Base-by-base conservation (phyloP, 2,888 invertebrate genomes). In the Hipparchia semele region DNA sequence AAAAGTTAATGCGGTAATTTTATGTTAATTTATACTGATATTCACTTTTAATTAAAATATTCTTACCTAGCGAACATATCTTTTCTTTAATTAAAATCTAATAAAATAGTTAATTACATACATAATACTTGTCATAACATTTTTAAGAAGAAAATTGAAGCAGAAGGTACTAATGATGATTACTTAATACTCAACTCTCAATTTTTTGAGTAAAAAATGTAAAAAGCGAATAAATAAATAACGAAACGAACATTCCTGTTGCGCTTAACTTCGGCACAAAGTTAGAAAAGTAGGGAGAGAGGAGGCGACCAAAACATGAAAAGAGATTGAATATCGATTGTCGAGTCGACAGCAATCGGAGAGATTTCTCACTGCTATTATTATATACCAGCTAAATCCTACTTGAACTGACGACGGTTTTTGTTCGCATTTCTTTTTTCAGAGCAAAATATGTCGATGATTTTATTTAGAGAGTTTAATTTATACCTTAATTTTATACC, bases 291-390 rank as follows among this genome's bases (percentile, higher is more conserved):
- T 88, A 84, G 86, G 88, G 88, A 89, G 87, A 87, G 87, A 87
- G 89, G 84, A 86, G 88, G 88, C 89, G 87, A 86, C 88, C 85
- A 89, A 89, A 89, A 90, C 88, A 90, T 90, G 91, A 91, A 92
- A 65, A 91, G 92, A 93, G 92, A 93, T 92, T 93, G 93, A 93
- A 92, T 93, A 93, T 93, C 91, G 93, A 93, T 93, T 93, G 90
- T 89, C 82, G 87, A 89, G 86, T 88, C 90, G 90, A 90, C 90
- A 88, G 90, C 91, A 89, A 91, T 92, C 87, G 87, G 86, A 77
- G 75, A 73, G 73, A 68, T 45, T 46, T 67, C 67, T 56, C 67
- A 58, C 56, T 23, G 67, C 13, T 58, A 67, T 67, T 58, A 67
- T 67, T 67, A 46, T 67, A 45, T 56, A 13, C 56, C 56, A 67